These are phyloP conservation scores for Sipha flava DNA, from an alignment of 1,140 invertebrate genomes.

Conservation along the genomic window DNA sequence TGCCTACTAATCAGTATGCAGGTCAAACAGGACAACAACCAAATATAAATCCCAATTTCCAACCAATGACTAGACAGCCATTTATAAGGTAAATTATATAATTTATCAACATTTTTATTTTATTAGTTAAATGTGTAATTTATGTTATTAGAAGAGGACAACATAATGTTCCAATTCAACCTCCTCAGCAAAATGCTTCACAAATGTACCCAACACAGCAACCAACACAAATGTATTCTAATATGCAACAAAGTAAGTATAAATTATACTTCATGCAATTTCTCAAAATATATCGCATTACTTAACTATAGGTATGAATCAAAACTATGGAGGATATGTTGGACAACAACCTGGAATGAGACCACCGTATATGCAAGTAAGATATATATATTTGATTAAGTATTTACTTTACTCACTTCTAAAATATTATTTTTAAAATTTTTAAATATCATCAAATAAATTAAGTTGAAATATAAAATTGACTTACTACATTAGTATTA, in stretches of 20 bases:
- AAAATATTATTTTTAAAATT: too few species aligned
- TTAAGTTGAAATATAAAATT: too few species aligned
- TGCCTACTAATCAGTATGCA: constrained; percentile 49
- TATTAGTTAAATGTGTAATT: background rate
- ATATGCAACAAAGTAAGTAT: constrained; percentile 34
- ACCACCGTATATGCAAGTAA: constrained; percentile 25
- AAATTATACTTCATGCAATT: background rate
- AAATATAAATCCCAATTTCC: constrained; percentile 41
- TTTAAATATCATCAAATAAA: too few species aligned
- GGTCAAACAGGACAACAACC: constrained; percentile 38
- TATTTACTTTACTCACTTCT: too few species aligned
- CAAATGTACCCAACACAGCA: constrained; percentile 37
- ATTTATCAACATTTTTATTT: background rate
- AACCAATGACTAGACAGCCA: constrained; percentile 47
- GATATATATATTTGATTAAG: background rate
- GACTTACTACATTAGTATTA: too few species aligned
- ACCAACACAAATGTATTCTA: constrained; percentile 37
- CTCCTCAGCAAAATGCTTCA: constrained; percentile 33
- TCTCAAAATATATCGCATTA: background rate
- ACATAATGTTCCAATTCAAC: constrained; percentile 39
- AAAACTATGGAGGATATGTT: constrained; percentile 38
- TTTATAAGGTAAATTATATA: constrained; percentile 45
- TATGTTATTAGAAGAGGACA: constrained; percentile 43
- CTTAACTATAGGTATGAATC: constrained; percentile 38
- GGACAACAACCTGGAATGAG: constrained; percentile 33